Evolutionary conservation across 1,140 invertebrate genomes (phyloP).

Genomic region (Drosophila erecta): DNA sequence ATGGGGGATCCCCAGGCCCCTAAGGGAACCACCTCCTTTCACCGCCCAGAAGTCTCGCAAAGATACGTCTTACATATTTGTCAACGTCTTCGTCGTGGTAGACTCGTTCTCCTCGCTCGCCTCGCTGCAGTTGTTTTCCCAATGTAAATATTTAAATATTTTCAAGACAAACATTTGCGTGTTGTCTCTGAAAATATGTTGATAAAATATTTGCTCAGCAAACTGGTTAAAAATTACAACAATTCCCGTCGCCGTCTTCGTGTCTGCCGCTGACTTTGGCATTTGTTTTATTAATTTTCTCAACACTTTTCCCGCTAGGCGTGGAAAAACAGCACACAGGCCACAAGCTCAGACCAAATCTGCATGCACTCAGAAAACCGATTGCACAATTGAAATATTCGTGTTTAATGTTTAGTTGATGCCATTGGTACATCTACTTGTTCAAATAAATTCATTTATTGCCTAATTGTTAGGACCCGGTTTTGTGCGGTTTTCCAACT

Average conservation of each 20-base stretch:
- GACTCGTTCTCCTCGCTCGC: conserved; percentile 41
- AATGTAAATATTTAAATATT: conserved; percentile 83
- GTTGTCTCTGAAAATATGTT: conserved; percentile 82
- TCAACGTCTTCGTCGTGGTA: conserved; percentile 36
- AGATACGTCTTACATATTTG: conserved; percentile 20
- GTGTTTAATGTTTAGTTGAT: no score
- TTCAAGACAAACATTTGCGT: conserved; percentile 76
- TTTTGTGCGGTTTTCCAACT: not conserved
- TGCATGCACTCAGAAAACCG: conserved; percentile 3
- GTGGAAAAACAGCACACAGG: conserved; percentile 69
- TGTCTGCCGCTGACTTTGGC: conserved; percentile 64
- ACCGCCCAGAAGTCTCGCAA: conserved; percentile 3
- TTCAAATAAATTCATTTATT: no score
- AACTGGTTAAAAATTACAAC: conserved; percentile 84
- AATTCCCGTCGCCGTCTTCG: conserved; percentile 42
- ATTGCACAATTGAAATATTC: not conserved
- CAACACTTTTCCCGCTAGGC: conserved; percentile 71
- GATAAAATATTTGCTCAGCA: conserved; percentile 80
- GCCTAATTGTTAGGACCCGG: not conserved
- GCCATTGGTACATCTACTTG: no score
- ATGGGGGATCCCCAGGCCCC: not conserved
- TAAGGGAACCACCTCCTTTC: not conserved
- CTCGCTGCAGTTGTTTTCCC: conserved; percentile 69
- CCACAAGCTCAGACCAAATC: conserved; percentile 1
- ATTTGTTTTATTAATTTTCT: conserved; percentile 79